Conservation (phyloP, 1,140 invertebrate genomes). For the Drosophila subobscura region DNA sequence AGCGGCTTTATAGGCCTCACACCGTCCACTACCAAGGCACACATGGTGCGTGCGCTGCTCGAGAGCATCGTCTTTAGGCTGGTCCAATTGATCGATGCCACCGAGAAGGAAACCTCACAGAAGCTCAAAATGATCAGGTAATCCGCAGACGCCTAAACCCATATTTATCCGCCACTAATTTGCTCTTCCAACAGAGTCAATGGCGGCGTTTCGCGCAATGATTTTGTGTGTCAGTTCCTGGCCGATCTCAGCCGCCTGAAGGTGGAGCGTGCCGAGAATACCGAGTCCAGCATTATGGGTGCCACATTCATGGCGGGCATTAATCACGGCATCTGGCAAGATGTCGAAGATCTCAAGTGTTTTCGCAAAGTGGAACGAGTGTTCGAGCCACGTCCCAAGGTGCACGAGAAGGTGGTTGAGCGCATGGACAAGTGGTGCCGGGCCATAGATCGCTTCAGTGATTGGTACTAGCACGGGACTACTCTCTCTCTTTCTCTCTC, state of each 20-base stretch:
- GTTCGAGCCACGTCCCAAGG: slow-evolving; percentile 86
- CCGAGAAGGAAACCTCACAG: slow-evolving; percentile 87
- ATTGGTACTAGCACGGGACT: slow-evolving; percentile 86
- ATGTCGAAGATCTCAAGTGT: slow-evolving; percentile 87
- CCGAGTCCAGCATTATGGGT: slow-evolving; percentile 91
- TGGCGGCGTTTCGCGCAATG: slow-evolving; percentile 96
- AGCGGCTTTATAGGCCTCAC: slow-evolving; percentile 94
- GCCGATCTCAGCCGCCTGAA: slow-evolving; percentile 90
- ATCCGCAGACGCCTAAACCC: not conserved
- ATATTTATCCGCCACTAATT: not conserved
- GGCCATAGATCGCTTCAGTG: slow-evolving; percentile 87
- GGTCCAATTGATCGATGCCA: slow-evolving; percentile 89
- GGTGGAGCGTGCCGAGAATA: slow-evolving; percentile 88
- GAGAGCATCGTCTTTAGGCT: slow-evolving; percentile 95
- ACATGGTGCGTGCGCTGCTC: slow-evolving; percentile 92
- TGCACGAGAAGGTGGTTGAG: slow-evolving; percentile 83
- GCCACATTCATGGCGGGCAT: slow-evolving; percentile 93
- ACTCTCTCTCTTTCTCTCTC: not conserved
- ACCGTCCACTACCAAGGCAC: slow-evolving; percentile 89
- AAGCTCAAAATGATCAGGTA: slow-evolving; percentile 87
- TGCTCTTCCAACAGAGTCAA: slow-evolving; percentile 88
- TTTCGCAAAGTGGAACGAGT: slow-evolving; percentile 86
- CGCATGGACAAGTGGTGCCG: slow-evolving; percentile 87
- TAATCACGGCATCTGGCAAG: slow-evolving; percentile 90
- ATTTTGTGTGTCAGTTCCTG: slow-evolving; percentile 94